Base-by-base conservation (phyloP, 2,113 vertebrate species). In the Myotis yumanensis region DNA sequence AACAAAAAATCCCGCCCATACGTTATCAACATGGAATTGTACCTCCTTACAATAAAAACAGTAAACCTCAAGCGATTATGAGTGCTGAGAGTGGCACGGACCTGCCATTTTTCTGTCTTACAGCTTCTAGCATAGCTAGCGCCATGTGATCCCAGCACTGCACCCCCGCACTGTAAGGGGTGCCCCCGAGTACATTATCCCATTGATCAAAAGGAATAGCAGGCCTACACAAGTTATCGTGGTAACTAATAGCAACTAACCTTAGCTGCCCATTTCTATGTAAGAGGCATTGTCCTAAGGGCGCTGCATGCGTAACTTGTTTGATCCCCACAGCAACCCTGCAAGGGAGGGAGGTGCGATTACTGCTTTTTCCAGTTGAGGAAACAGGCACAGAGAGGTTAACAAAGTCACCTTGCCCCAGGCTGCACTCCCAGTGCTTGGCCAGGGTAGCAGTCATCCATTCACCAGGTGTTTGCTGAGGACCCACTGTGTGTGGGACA, bases 291-390 rank as follows among this genome's bases (percentile, higher is more conserved):
- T 83, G 9, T 43, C 62, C 37, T 37, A 1, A n/a, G 75, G 69
- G 52, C 28, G 57, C 83, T 28, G 40, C 40, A 0, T 52, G 48
- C 46, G 12, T 62, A 7, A 0, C 22, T 69, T 69, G 35, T 59
- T 75, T 37, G 52, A 48, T n/a, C 5, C 43, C 7, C 86, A 25
- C 12, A n/a, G 35, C 75, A 52, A 4, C 35, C 46, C n/a, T 35
- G 1, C 23, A 25, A 62, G 23, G 52, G 43, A 85, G 25, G 57
- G 5, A 66, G 23, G 9, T 43, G 5, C 46, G 20, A 0, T n/a
- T 71, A 17, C 22, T 52, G 22, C 16, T 1, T 68, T 85, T 90
- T 72, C 35, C 11, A 57, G n/a, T 35, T 62, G 30, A 85, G 43
- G 77, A 87, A 68, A 90, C 85, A 86, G 81, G 23, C 25, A 32